Evolutionary conservation across 2,797 vertebrate species (phyloP).

Genomic region (Spea hammondii): DNA sequence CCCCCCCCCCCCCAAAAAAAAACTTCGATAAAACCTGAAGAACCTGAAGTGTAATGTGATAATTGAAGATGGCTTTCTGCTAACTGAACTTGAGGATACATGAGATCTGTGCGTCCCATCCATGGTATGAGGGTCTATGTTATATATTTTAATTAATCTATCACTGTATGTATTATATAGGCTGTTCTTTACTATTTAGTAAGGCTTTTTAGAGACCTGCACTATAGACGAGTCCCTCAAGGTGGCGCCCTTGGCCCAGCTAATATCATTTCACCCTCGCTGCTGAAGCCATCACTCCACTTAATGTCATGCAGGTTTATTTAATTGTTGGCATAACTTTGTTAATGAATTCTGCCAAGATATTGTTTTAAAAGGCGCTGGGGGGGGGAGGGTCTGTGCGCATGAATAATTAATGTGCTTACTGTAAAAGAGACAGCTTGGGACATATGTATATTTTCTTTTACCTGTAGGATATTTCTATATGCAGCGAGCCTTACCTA

Average conservation of each 20-base stretch:
- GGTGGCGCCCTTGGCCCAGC: constrained; percentile 66
- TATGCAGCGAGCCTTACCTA: constrained; percentile 22
- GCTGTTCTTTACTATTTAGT: too few species aligned
- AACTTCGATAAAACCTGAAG: too few species aligned
- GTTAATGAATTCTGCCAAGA: constrained; percentile 47
- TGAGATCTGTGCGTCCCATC: too few species aligned
- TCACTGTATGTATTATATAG: too few species aligned
- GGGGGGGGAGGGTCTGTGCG: constrained; percentile 21
- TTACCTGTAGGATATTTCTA: constrained; percentile 39
- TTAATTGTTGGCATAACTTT: constrained; percentile 21
- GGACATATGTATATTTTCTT: constrained; percentile 31
- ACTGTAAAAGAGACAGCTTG: constrained; percentile 39
- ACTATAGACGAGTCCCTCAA: constrained; percentile 61
- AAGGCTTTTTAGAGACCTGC: constrained; percentile 17
- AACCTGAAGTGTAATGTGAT: too few species aligned
- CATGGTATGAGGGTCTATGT: too few species aligned
- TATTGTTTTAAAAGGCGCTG: constrained; percentile 39
- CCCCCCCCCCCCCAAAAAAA: too few species aligned
- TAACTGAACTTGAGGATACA: too few species aligned
- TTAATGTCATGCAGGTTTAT: constrained; percentile 43
- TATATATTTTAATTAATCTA: too few species aligned
- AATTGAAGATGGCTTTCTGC: too few species aligned
- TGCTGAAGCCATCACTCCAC: constrained; percentile 31
- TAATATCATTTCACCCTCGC: neutral
- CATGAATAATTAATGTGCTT: constrained; percentile 30